Base-by-base conservation (phyloP, 2,888 invertebrate species). In the Dugesia japonica region DNA sequence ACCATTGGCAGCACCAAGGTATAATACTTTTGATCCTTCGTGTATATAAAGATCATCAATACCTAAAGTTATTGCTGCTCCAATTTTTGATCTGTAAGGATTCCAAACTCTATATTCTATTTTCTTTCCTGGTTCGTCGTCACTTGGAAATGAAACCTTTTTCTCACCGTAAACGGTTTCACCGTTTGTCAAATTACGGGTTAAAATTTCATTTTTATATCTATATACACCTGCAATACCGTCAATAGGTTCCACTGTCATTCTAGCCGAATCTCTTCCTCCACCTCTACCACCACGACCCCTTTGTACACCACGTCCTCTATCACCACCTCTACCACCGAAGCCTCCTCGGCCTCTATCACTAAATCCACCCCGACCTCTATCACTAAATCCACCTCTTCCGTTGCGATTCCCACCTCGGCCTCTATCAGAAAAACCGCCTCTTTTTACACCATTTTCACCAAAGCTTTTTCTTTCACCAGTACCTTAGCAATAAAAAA, bases 141-240 rank as follows among this genome's bases (percentile, higher is more conserved):
- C 79, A 56, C 56, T 56, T 23, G 56, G 56, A 20, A 56, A 4
- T 56, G 4, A n/a, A 20, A 98, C 93, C 80, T 94, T 89, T 85
- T 99, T 99, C 83, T 99, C 98, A 73, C 97, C 97, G 83, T 99
- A 99, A 0, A 99, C 98, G 82, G 95, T 91, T 71, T 95, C 94
- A 9, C 98, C 98, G 28, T 92, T 91, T 7, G 92, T 92, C 23
- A 56, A 56, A 23, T 56, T 56, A 4, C n/a, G 4, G 56, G 56
- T 56, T 13, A 4, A 56, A n/a, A 56, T 56, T 56, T 56, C 56
- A 56, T 56, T n/a, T 4, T n/a, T 56, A n/a, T 56, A 23, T 56
- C n/a, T n/a, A 23, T 20, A 56, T 4, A 56, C 56, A 23, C 20
- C 1, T n/a, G 56, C 9, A 13, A 56, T 56, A 82, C 94, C 88